phyloP scores from a whole-genome alignment of 2,888 invertebrate genomes.

The Nephrotoma guestfalica region DNA sequence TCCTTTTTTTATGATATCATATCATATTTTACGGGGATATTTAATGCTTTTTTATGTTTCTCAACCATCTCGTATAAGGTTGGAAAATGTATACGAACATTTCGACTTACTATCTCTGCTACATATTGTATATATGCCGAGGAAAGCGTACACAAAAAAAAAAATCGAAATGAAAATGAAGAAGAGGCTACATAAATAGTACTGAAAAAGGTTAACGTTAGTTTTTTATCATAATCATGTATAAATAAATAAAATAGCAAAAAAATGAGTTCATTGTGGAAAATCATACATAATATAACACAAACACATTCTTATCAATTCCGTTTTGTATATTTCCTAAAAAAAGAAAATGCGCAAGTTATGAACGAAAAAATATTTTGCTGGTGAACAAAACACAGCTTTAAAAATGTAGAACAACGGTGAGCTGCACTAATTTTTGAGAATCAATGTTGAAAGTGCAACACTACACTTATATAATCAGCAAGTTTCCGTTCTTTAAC shows the following conservation, averaged over 20 bases:
- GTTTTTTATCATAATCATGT: neutral
- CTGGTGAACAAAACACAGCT: neutral
- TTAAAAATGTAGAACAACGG: neutral
- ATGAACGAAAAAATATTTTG: neutral
- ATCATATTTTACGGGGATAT: constrained; percentile 4
- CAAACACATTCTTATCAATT: constrained; percentile 3
- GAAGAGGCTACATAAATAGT: neutral
- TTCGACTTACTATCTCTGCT: neutral
- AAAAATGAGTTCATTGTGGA: neutral
- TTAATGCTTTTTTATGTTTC: neutral
- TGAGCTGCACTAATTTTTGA: no score
- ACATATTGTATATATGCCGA: neutral
- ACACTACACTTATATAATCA: no score
- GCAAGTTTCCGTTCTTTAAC: no score
- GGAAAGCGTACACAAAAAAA: neutral
- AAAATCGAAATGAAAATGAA: neutral
- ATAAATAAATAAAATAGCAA: neutral
- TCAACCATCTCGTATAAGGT: neutral
- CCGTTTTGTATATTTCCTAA: neutral
- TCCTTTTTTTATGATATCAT: constrained; percentile 3
- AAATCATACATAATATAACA: neutral
- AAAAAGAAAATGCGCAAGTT: neutral
- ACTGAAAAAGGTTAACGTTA: neutral
- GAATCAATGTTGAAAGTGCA: no score
- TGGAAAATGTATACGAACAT: neutral